Evolutionary conservation across 2,113 vertebrate species (phyloP), one percentile per base, ranked within the genome.

Genomic region (Paralichthys olivaceus): DNA sequence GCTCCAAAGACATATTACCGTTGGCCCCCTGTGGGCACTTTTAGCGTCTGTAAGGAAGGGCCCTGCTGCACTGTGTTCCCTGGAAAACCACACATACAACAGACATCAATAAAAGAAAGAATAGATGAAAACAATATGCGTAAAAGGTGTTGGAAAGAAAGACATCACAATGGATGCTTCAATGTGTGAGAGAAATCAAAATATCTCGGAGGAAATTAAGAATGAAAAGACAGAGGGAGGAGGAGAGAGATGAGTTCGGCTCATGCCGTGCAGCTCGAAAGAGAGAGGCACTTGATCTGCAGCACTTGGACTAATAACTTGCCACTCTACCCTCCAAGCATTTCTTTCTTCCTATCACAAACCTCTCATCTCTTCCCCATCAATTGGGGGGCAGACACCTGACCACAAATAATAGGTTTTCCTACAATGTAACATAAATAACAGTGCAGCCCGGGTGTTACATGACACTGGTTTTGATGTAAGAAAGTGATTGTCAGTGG

Each of bases 1-100:
- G 80, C 87, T 81, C 87, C 77, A 58, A 81, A 83, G 89, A 80
- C 80, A 66, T 86, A 90, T 92, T 89, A 84, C 78, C 17, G 73
- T 58, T 40, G 58, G 77, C 53, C 87, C 68, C 91, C 79, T 45
- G 80, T 89, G 90, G 73, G 72, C 68, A 47, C 75, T 84, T 81
- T 79, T 22, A 67, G 40, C 81, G 80, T 90, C 87, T 89, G 73
- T 66, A 58, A 58, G 73, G 66, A 71, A 32, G 53, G 64, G 71
- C 83, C 77, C 78, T 74, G 86, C 79, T 81, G 79, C 77, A 72
- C 51, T 15, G 14, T 55, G 75, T 40, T 72, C 37, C 58, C 54
- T 77, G 58, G 69, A 87, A 75, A 55, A 70, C 43, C 69, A 75
- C 58, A 69, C 61, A 55, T 34, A 57, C 22, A 62, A 62, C 76